These are phyloP conservation scores for Ochlodes sylvanus DNA, from an alignment of 2,888 invertebrate species.

Conservation along the genomic window DNA sequence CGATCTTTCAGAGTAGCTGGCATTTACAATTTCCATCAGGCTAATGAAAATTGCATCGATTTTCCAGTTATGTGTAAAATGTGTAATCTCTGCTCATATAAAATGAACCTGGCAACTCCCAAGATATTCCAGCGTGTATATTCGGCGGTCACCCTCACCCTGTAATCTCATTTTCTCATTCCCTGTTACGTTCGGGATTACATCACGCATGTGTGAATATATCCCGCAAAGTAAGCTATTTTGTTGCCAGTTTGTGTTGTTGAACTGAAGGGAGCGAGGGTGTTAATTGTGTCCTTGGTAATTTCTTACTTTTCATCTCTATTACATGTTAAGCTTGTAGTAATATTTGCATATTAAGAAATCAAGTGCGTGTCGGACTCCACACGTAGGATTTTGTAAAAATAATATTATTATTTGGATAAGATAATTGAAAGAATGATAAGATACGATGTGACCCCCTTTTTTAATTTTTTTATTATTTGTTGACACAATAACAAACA, in stretches of 20 bases:
- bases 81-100: constrained; percentile 5
- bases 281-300: not conserved
- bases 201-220: constrained; percentile 14
- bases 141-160: constrained; percentile 16
- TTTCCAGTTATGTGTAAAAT: constrained; percentile 1
- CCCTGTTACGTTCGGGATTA: constrained; percentile 15
- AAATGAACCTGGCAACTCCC: constrained; percentile 6
- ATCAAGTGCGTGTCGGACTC: too few species aligned
- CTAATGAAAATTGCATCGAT: constrained; percentile 12
- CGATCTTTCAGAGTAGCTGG: not conserved
- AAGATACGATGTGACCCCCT: too few species aligned
- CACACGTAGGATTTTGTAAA: too few species aligned
- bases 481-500: too few species aligned
- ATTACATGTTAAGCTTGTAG: not conserved
- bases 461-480: too few species aligned
- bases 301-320: not conserved
- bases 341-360: not conserved
- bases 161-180: constrained; percentile 17
- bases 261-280: not conserved
- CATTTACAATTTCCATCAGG: not conserved
- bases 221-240: constrained; percentile 3
- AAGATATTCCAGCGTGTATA: constrained; percentile 10
- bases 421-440: too few species aligned
- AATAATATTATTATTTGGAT: too few species aligned
- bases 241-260: constrained; percentile 3